Evolutionary conservation across 2,797 vertebrate genomes (phyloP).

Genomic region (Acrossocheilus fasciatus): DNA sequence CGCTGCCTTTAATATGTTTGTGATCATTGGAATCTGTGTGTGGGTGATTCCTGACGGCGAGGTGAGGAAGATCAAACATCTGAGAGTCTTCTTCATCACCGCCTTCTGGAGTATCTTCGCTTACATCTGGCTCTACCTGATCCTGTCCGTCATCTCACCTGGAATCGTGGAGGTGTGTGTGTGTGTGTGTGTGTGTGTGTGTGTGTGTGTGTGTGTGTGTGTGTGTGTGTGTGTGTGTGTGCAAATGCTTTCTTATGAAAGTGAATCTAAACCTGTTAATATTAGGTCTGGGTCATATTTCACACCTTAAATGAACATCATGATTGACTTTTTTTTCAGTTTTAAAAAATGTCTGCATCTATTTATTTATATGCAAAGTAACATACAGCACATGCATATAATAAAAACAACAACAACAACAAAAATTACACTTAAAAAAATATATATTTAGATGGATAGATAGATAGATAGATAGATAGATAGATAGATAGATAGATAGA

Average conservation of each 20-base stretch:
- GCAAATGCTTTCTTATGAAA: background rate
- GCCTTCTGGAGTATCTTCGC: slow-evolving; percentile 96
- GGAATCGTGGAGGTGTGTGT: slow-evolving; percentile 83
- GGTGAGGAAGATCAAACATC: slow-evolving; percentile 90
- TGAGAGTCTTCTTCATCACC: slow-evolving; percentile 93
- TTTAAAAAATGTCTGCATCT: background rate
- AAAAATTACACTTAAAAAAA: too few relatives aligned
- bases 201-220: slow-evolving; percentile 35
- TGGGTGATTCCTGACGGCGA: slow-evolving; percentile 90
- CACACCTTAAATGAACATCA: background rate
- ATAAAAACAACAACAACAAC: background rate
- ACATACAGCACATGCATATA: background rate
- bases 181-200: slow-evolving; percentile 49
- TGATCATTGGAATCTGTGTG: slow-evolving; percentile 92
- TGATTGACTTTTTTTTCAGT: background rate
- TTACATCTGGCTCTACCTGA: slow-evolving; percentile 95
- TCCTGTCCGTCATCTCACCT: slow-evolving; percentile 90
- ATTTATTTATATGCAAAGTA: background rate
- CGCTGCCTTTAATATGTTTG: slow-evolving; percentile 97
- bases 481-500: too few relatives aligned
- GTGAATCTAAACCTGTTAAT: background rate
- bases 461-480: too few relatives aligned
- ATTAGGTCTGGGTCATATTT: background rate
- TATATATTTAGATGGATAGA: too few relatives aligned
- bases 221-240: background rate